These are phyloP conservation scores for Papilio glaucus DNA, from an alignment of 1,140 invertebrate species.

Conservation along the genomic window DNA sequence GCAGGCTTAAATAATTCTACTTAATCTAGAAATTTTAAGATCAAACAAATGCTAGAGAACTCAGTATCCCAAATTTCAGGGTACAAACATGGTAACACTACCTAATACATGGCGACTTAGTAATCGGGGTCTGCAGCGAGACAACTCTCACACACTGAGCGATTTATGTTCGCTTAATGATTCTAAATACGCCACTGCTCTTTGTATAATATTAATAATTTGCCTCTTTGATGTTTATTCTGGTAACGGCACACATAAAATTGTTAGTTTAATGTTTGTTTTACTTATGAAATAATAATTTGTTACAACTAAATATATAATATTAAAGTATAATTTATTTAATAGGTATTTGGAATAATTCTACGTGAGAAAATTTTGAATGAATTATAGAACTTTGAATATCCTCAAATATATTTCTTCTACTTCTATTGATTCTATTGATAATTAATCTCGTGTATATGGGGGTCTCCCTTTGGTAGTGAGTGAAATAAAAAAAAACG, in stretches of 20 bases:
- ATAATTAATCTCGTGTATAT: too few species aligned
- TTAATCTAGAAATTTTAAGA: too few species aligned
- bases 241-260: slow-evolving; percentile 33
- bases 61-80: too few species aligned
- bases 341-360: neutral
- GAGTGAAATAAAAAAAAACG: too few species aligned
- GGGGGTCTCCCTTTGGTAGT: too few species aligned
- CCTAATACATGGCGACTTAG: neutral
- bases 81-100: neutral
- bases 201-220: slow-evolving; percentile 22
- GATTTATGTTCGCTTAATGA: slow-evolving; percentile 28
- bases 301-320: neutral
- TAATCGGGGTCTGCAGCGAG: neutral
- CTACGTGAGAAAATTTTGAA: neutral
- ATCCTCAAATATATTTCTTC: too few species aligned
- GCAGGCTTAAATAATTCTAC: too few species aligned
- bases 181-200: slow-evolving; percentile 12
- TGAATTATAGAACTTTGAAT: too few species aligned
- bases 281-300: slow-evolving; percentile 17
- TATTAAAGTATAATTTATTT: neutral
- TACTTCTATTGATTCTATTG: too few species aligned
- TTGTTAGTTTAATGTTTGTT: slow-evolving; percentile 33
- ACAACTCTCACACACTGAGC: slow-evolving; percentile 25
- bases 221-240: slow-evolving; percentile 32
- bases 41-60: too few species aligned